These are phyloP conservation scores for Bettongia penicillata DNA, from an alignment of 2,113 vertebrate genomes.

Conservation along the genomic window DNA sequence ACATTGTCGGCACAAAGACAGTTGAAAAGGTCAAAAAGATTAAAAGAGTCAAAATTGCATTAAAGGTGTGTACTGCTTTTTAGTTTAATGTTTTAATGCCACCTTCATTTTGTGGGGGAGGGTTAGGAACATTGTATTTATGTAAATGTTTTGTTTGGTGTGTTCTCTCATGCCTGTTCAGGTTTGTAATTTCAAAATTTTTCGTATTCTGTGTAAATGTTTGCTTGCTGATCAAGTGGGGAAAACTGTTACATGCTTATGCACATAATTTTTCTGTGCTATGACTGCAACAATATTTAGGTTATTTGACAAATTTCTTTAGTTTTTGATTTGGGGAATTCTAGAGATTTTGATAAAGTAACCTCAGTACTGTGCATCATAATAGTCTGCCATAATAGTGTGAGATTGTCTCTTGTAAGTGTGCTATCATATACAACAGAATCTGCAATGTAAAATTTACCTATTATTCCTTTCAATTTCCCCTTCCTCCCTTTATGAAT, in stretches of 20 bases:
- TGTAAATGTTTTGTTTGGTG: conserved; percentile 73
- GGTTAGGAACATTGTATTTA: conserved; percentile 81
- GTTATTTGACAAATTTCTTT: conserved; percentile 23
- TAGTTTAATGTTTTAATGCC: conserved; percentile 88
- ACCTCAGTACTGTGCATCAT: background rate
- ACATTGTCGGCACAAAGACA: conserved; percentile 96
- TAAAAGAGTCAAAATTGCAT: conserved; percentile 99
- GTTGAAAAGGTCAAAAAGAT: conserved; percentile 99
- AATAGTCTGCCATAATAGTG: background rate
- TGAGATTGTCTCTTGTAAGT: background rate
- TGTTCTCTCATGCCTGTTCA: conserved; percentile 82
- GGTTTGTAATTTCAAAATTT: conserved; percentile 74
- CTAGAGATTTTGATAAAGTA: conserved; percentile 48
- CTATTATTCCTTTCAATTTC: background rate
- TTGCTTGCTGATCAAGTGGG: conserved; percentile 84
- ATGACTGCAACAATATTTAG: conserved; percentile 59
- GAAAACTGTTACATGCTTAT: conserved; percentile 88
- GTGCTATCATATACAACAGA: background rate
- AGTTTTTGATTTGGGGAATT: conserved; percentile 32
- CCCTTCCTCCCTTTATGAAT: background rate
- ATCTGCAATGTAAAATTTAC: background rate
- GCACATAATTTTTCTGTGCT: conserved; percentile 34
- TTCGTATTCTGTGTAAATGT: conserved; percentile 78
- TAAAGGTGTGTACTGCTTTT: conserved; percentile 99
- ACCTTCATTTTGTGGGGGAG: conserved; percentile 82